Conservation (phyloP, 2,113 vertebrate genomes). For the Nettapus auritus region DNA sequence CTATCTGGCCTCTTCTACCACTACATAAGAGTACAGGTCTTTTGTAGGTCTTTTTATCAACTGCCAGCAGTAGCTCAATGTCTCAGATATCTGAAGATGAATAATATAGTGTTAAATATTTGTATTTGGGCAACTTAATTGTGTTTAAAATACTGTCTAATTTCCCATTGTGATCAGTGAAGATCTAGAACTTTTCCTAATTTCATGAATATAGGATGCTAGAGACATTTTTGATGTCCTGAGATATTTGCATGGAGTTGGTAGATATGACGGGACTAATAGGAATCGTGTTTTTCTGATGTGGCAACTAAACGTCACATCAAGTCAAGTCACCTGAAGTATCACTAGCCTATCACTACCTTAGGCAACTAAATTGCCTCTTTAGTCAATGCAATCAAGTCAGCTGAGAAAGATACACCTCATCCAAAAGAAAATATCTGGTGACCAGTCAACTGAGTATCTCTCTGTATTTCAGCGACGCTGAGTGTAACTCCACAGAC, state of each 20-base stretch:
- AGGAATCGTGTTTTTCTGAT: not conserved
- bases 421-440: not conserved
- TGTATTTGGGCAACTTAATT: not conserved
- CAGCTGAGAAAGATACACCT: not conserved
- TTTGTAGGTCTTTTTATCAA: not conserved
- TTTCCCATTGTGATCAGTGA: not conserved
- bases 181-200: not conserved
- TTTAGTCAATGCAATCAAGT: not conserved
- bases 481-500: not conserved
- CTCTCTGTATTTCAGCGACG: not conserved
- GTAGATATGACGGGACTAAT: not conserved
- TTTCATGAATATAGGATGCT: not conserved
- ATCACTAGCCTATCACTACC: accelerated
- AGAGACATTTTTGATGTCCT: not conserved
- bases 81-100: not conserved
- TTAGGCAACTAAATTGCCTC: not conserved
- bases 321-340: not conserved
- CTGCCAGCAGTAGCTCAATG: not conserved
- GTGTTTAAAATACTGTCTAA: not conserved
- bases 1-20: not conserved
- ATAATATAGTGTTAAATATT: not conserved
- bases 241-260: not conserved
- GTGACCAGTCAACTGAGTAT: not conserved
- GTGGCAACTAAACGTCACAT: not conserved
- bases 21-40: not conserved